Conservation (phyloP, 2,113 vertebrate genomes). For the Amazona guildingii region DNA sequence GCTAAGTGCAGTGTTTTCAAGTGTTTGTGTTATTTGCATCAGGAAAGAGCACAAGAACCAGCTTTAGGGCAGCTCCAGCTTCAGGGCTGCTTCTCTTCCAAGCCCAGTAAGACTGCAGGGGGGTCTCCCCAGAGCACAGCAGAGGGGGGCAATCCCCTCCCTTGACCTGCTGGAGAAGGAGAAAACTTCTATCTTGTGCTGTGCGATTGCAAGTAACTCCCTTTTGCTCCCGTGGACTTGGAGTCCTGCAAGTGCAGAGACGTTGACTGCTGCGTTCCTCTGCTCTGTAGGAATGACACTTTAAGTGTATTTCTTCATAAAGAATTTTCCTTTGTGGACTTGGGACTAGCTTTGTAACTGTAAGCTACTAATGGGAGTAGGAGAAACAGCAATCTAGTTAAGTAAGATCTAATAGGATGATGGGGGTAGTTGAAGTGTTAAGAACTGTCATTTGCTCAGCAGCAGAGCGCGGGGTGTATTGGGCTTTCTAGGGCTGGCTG, state of each 20-base stretch:
- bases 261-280: accelerated
- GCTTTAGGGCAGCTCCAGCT: not conserved
- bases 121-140: not conserved
- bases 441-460: not conserved
- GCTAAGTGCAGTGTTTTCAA: not conserved
- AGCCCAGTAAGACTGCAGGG: not conserved
- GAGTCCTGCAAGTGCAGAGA: not conserved
- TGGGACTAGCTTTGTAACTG: not conserved
- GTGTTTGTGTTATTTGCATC: not conserved
- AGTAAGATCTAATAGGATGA: not conserved
- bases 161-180: not conserved
- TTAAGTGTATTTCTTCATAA: not conserved
- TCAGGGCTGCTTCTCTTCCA: not conserved
- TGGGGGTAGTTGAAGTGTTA: not conserved
- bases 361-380: not conserved
- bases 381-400: not conserved
- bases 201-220: not conserved
- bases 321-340: not conserved
- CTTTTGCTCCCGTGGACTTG: accelerated
- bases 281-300: not conserved
- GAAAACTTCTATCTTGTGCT: not conserved
- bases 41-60: not conserved
- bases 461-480: not conserved
- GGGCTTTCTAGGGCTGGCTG: not conserved
- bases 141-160: not conserved